Conservation (phyloP, 2,888 invertebrate species). For the Cheilosia scutellata region DNA sequence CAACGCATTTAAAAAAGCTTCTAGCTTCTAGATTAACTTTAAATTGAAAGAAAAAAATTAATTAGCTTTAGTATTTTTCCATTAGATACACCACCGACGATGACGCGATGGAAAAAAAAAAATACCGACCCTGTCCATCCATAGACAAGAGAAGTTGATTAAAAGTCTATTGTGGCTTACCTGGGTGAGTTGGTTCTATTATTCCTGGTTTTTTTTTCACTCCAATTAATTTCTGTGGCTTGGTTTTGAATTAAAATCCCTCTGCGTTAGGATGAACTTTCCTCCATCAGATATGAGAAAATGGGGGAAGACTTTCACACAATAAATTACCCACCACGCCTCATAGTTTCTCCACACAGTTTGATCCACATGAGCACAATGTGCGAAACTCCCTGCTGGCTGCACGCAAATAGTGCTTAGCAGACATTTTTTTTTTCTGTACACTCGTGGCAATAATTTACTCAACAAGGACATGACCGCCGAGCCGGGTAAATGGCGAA, state of each 20-base stretch:
- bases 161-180: conserved; percentile 7
- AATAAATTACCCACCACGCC: conserved; percentile 66
- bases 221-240: conserved; percentile 46
- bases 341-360: conserved; percentile 37
- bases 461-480: conserved; percentile 42
- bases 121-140: not conserved
- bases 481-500: conserved; percentile 10
- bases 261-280: conserved; percentile 6
- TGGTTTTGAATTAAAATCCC: conserved; percentile 15
- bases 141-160: conserved; percentile 15
- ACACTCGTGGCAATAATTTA: conserved; percentile 24
- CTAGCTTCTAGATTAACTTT: not conserved
- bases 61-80: not conserved
- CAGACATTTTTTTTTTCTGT: not conserved
- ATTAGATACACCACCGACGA: not conserved
- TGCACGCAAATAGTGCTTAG: conserved; percentile 40
- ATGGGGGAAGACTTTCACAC: conserved; percentile 16
- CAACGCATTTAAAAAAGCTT: not conserved
- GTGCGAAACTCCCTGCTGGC: conserved; percentile 21
- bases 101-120: not conserved
- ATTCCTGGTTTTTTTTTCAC: not conserved
- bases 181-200: conserved; percentile 2
- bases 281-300: conserved; percentile 9
- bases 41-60: not conserved
- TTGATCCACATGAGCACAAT: conserved; percentile 28